These are phyloP conservation scores for Ciconia nigra DNA, from an alignment of 2,797 vertebrate genomes.

Conservation along the genomic window DNA sequence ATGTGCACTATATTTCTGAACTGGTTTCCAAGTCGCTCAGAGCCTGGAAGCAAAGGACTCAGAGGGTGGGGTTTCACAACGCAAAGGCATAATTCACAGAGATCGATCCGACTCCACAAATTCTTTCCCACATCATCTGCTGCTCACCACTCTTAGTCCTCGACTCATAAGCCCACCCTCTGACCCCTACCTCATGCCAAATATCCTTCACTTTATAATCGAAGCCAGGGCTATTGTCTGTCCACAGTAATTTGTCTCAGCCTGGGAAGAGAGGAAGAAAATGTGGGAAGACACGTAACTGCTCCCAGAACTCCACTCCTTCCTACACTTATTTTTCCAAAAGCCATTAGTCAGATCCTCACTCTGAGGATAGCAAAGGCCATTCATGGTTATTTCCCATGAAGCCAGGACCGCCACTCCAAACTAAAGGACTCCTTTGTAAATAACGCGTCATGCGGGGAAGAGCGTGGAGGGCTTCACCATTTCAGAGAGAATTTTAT, in stretches of 20 bases:
- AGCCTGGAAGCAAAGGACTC: background rate
- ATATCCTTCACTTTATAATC: background rate
- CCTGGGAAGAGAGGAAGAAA: background rate
- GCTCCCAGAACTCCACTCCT: background rate
- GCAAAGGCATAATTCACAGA: background rate
- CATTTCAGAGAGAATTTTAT: background rate
- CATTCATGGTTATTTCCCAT: background rate
- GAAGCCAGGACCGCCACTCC: background rate
- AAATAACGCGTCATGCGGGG: fast-evolving
- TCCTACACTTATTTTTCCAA: background rate
- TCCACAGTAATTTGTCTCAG: background rate
- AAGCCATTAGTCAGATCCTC: background rate
- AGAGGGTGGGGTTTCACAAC: background rate
- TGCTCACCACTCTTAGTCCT: background rate
- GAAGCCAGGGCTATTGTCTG: background rate
- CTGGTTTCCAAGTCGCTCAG: background rate
- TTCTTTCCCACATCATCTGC: constrained; percentile 6
- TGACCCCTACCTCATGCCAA: background rate
- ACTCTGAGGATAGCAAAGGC: background rate
- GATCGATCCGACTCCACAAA: background rate
- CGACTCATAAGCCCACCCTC: background rate
- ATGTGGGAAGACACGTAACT: background rate
- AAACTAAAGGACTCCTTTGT: background rate
- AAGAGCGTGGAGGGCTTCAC: background rate
- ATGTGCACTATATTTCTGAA: background rate